Base-by-base conservation (phyloP, 2,888 invertebrate genomes). In the Rotaria sp. region DNA sequence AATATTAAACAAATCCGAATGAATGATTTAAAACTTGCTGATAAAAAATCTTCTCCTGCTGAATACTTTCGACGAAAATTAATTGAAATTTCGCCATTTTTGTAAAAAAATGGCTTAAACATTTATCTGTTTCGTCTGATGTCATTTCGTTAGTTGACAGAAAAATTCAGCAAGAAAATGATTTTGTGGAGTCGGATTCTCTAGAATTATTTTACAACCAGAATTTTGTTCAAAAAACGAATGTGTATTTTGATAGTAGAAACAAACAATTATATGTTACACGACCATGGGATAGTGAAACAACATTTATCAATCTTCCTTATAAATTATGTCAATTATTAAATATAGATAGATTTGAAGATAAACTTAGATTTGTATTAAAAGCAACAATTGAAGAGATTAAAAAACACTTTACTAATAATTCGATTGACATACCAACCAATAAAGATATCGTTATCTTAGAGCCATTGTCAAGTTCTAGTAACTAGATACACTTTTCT, bases 1-100 rank as follows among this genome's bases (percentile, higher is more conserved):
- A 45, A 80, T n/a, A n/a, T 80, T 0, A 80, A 80, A 80, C 80
- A 80, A 24, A n/a, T 80, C 15, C 38, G 45, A 80, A 45, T 80
- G 80, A 80, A 80, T n/a, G 80, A 80, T 80, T 80, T 80, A n/a
- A 80, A n/a, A 10, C 45, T 80, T 26, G 45, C 13, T 45, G 80
- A 80, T 15, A 21, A 41, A 26, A 13, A 80, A 80, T 45, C 80
- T 45, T 41, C n/a, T 26, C 45, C 24, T 45, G 80, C 80, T 26
- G 80, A 45, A 45, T 2, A 45, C 11, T 80, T 80, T 80, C 80
- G n/a, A 80, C 4, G 41, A 15, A 80, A 45, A 80, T n/a, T 80
- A 18, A 80, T 80, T 45, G 26, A 80, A 45, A 80, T 80, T 45
- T 45, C 45, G 26, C 80, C 80, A 15, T 80, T n/a, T 45, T 15